Base-by-base conservation (phyloP, 2,888 invertebrate species). In the Scaptomyza cyrtandrae region DNA sequence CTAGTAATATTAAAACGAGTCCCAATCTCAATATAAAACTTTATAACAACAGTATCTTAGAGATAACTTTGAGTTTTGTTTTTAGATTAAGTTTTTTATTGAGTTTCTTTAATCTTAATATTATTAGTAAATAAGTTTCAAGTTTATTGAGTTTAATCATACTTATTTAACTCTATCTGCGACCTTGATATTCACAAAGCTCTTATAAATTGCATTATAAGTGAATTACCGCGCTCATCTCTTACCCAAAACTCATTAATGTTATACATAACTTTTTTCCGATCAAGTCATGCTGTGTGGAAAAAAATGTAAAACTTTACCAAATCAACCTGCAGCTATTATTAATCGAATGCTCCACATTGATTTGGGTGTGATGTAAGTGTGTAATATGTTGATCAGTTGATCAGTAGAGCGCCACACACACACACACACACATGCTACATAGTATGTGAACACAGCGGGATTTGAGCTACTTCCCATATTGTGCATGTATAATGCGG, bases 351-450 rank as follows among this genome's bases (percentile, higher is more conserved):
- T 56, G 37, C 71, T 63, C 52, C 49, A 52, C 48, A 62, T 45
- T 27, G 49, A 35, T 44, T 48, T 46, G 39, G 16, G 19, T 48
- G 53, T 69, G 73, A 75, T 68, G 70, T 62, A 72, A 78, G 57
- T 67, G 49, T 27, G 60, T 62, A 60, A 65, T 56, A 65, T 48
- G 62, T 49, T 70, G 73, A 67, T 62, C 46, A 59, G 44, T 53
- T 70, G 73, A 64, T 64, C 46, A 54, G 44, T 58, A 48, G 62
- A 78, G 53, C 58, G 50, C 44, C 58, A 29, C 35, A 10, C 4
- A 35, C 24, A 44, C 16, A 41, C 6, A 58, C 33, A 60, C 35
- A 14, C 2, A 16, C 16, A 44, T 3, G 29, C 7, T 29, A 41
- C 6, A 60, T n/a, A 19, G 19, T 19, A 39, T 33, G 10, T 19